Conservation (phyloP, 2,888 invertebrate genomes). For the Drosophila monieri region DNA sequence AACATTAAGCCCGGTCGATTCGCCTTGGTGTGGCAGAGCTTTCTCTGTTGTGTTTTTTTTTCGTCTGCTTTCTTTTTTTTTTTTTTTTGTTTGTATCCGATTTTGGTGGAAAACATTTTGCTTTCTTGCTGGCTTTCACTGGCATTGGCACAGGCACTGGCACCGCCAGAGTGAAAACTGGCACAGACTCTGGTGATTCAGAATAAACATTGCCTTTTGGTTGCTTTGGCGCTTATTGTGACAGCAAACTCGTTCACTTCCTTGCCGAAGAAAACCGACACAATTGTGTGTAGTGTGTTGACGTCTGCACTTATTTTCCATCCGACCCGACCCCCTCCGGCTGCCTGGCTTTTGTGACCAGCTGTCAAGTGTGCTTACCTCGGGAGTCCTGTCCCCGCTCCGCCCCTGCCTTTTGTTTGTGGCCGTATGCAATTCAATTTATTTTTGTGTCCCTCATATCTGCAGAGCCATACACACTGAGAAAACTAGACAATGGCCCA, state of each 20-base stretch:
- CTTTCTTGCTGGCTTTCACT: constrained; percentile 33
- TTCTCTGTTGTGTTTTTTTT: constrained; percentile 11
- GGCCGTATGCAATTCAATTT: constrained; percentile 73
- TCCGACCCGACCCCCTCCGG: constrained; percentile 6
- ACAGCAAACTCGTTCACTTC: constrained; percentile 36
- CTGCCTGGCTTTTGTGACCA: constrained; percentile 66
- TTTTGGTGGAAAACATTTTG: constrained; percentile 45
- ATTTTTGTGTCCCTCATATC: constrained; percentile 58
- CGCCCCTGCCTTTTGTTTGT: constrained; percentile 5
- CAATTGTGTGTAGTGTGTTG: constrained; percentile 54
- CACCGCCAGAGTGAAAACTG: neutral
- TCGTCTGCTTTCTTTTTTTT: constrained; percentile 4
- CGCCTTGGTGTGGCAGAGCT: constrained; percentile 31
- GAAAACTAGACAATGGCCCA: neutral
- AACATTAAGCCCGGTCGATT: constrained; percentile 67
- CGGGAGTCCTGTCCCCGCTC: neutral
- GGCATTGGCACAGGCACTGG: neutral
- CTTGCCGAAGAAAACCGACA: constrained; percentile 30
- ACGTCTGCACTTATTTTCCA: constrained; percentile 66
- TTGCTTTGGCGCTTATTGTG: constrained; percentile 66
- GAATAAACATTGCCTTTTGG: constrained; percentile 74
- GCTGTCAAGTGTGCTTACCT: constrained; percentile 62
- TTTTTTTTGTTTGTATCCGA: constrained; percentile 45
- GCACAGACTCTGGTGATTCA: constrained; percentile 55
- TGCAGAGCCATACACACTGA: constrained; percentile 17